Conservation (phyloP, 2,113 vertebrate genomes). For the Barbus barbus region DNA sequence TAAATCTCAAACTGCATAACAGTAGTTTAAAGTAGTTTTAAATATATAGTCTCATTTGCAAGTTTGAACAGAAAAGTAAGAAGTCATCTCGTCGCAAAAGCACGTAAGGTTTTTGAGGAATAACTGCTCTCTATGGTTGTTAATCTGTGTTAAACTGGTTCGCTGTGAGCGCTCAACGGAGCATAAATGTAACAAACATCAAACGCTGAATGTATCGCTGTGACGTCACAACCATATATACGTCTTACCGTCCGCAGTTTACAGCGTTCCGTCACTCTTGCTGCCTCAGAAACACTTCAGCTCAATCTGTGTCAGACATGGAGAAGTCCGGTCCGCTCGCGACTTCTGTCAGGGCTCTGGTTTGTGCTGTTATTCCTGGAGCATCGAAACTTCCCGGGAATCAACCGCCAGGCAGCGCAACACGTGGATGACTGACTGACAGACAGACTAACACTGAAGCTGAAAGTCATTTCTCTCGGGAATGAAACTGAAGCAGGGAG, state of each 20-base stretch:
- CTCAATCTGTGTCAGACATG: constrained; percentile 9
- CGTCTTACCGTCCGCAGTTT: constrained; percentile 42
- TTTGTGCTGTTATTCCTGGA: not conserved
- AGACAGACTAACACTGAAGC: not conserved
- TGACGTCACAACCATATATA: not conserved
- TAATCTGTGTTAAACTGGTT: not conserved
- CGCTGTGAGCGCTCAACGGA: not conserved
- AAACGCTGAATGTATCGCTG: not conserved
- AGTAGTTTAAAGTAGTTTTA: too few relatives aligned
- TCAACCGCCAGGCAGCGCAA: constrained; percentile 40
- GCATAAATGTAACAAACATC: not conserved
- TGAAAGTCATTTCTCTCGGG: constrained; percentile 30
- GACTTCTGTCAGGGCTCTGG: not conserved
- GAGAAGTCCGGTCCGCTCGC: not conserved
- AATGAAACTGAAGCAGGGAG: constrained; percentile 21
- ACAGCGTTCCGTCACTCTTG: not conserved
- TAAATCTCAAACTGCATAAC: too few relatives aligned
- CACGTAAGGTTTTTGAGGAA: not conserved
- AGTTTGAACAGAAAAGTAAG: too few relatives aligned
- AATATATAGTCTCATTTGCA: too few relatives aligned
- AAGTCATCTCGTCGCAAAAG: not conserved
- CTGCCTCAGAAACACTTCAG: constrained; percentile 4
- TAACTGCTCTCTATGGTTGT: not conserved
- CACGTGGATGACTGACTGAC: constrained; percentile 35
- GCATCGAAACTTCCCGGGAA: constrained; percentile 34